Evolutionary conservation across 2,888 invertebrate species (phyloP), one percentile per base, ranked within the genome.

Genomic region (Dolomedes plantarius): DNA sequence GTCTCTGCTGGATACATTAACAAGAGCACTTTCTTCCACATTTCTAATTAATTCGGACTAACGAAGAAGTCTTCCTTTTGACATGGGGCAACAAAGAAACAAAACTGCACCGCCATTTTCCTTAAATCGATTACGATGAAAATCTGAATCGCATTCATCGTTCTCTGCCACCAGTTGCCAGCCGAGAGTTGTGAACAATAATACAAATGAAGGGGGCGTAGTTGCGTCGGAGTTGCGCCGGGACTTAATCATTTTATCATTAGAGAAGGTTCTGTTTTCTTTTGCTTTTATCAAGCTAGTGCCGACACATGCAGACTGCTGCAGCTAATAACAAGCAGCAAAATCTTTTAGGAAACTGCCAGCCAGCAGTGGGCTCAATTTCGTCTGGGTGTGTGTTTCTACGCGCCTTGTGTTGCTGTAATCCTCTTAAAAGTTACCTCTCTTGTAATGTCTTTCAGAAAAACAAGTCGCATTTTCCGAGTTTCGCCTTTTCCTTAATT

Each of bases 401-500:
- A 71, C 65, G 72, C 83, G 72, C 77, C 73, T 73, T 77, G 67
- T 73, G 83, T 85, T 77, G 28, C 73, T 28, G 39, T 72, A 73
- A 73, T 73, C 83, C 77, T 77, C 77, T 85, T 77, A 85, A 73
- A 85, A 77, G 77, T 83, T 85, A 73, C 83, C 77, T 85, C 82
- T 82, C 77, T 72, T 76, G 77, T 77, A 85, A 85, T 85, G 83
- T 85, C 83, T 85, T 85, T 85, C 83, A 77, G 83, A 85, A 85
- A 85, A 85, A 85, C 83, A 85, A 73, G 77, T 85, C 83, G 77
- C 77, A 77, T 85, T 85, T 77, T 73, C 83, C 73, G 76, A 77
- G 83, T 85, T 85, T 77, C 83, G 83, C 83, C 83, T 85, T 76
- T 85, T 85, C 83, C 83, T 85, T 85, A 85, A 85, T 85, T 85